A percentile compares a stretch with the other conserved stretches of the same genome.
Conservation (phyloP, 2,888 invertebrate genomes). For the Zelleria hepariella region DNA sequence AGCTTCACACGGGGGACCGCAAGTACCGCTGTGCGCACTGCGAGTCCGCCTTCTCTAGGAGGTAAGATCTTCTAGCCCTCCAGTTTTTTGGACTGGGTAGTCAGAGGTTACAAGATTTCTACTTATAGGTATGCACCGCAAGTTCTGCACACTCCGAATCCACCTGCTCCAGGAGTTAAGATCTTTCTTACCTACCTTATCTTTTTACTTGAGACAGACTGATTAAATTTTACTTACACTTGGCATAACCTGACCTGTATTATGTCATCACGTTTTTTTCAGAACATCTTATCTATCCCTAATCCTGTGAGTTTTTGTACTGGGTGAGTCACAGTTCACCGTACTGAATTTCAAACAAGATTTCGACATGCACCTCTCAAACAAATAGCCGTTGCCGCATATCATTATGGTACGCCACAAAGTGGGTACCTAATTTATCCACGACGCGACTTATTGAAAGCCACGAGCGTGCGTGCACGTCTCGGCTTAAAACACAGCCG, state of each 20-base stretch:
- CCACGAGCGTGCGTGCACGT: neutral
- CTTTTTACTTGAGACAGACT: too few species aligned
- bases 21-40: constrained; percentile 93
- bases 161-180: too few species aligned
- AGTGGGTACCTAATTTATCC: neutral
- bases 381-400: neutral
- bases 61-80: constrained; percentile 59
- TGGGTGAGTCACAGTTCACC: too few species aligned
- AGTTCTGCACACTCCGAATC: too few species aligned
- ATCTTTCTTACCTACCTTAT: too few species aligned
- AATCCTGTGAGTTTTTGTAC: too few species aligned
- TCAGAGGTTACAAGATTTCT: too few species aligned
- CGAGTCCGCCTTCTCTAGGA: constrained; percentile 93
- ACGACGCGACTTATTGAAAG: neutral
- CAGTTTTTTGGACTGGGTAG: neutral
- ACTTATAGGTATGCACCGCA: too few species aligned
- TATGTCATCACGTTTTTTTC: too few species aligned
- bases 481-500: neutral
- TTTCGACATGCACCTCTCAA: neutral
- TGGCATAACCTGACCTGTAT: too few species aligned
- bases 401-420: neutral
- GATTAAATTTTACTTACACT: too few species aligned
- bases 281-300: too few species aligned
- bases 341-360: neutral
- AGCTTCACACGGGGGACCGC: constrained; percentile 91